These are phyloP conservation scores for Tympanuchus pallidicinctus DNA, from an alignment of 2,113 vertebrate genomes.

Conservation along the genomic window DNA sequence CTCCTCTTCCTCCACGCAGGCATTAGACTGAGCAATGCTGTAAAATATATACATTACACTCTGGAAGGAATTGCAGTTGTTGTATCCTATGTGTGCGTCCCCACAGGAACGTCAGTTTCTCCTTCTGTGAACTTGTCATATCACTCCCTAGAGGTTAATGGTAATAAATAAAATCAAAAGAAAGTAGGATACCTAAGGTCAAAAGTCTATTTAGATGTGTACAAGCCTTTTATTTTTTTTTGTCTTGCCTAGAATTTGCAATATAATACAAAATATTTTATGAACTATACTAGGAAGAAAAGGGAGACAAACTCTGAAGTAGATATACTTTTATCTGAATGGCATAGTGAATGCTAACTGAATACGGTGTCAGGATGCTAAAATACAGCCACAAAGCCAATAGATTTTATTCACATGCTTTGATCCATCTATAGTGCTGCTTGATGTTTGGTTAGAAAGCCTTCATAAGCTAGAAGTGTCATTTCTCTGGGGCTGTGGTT, in stretches of 20 bases:
- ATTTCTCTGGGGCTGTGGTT: neutral
- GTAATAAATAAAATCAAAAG: neutral
- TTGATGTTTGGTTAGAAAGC: conserved; percentile 29
- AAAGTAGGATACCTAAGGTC: no score
- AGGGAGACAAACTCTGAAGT: neutral
- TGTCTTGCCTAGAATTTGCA: neutral
- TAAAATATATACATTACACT: neutral
- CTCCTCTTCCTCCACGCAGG: neutral
- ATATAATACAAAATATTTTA: neutral
- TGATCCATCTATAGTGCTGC: neutral
- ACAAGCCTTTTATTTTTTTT: neutral
- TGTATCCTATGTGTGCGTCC: rapidly evolving
- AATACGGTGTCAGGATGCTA: neutral
- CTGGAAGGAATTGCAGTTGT: neutral
- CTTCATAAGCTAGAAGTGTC: conserved; percentile 8
- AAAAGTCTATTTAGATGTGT: neutral
- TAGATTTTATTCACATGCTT: neutral
- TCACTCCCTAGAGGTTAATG: neutral
- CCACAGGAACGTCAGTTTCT: neutral
- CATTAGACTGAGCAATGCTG: neutral
- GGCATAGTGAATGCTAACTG: neutral
- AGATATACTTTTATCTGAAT: neutral
- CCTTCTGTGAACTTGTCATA: neutral
- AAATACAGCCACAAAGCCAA: neutral
- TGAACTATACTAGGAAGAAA: neutral